Conservation (phyloP, 1,140 invertebrate species). For the Drosophila ironensis region DNA sequence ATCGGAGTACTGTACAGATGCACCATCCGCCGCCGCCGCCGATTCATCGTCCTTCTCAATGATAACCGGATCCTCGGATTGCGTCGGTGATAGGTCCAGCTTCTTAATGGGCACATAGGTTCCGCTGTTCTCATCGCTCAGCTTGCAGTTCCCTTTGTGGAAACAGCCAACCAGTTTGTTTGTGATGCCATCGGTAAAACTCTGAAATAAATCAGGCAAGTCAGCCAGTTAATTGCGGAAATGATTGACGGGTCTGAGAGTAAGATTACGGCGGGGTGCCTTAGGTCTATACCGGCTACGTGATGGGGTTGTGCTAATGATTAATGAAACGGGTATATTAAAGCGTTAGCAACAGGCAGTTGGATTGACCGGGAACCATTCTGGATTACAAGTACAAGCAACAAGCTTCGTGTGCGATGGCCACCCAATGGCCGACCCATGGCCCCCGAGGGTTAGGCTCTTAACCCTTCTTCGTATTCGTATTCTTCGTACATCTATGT, state of each 20-base stretch:
- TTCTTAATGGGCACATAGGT: conserved; percentile 49
- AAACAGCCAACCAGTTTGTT: conserved; percentile 95
- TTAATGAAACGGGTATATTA: too few relatives aligned
- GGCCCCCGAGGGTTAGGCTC: too few relatives aligned
- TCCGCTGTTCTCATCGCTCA: conserved; percentile 48
- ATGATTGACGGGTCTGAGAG: background rate
- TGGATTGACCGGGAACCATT: too few relatives aligned
- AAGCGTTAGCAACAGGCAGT: too few relatives aligned
- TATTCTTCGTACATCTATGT: too few relatives aligned
- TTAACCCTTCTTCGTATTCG: too few relatives aligned
- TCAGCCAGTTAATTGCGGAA: background rate
- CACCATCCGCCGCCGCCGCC: conserved; percentile 5
- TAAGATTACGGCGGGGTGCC: too few relatives aligned
- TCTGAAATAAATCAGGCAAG: conserved; percentile 83
- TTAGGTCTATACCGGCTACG: background rate
- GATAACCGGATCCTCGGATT: conserved; percentile 23
- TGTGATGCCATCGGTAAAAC: conserved; percentile 97
- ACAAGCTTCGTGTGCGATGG: too few relatives aligned
- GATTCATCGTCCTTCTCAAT: conserved; percentile 28
- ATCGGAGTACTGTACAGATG: conserved; percentile 82
- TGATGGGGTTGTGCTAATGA: too few relatives aligned
- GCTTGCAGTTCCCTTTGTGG: conserved; percentile 58
- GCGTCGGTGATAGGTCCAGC: conserved; percentile 28
- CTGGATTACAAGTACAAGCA: too few relatives aligned
- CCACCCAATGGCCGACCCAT: too few relatives aligned